phyloP scores from a whole-genome alignment of 1,140 invertebrate genomes.

The Anagrus nilaparvatae region DNA sequence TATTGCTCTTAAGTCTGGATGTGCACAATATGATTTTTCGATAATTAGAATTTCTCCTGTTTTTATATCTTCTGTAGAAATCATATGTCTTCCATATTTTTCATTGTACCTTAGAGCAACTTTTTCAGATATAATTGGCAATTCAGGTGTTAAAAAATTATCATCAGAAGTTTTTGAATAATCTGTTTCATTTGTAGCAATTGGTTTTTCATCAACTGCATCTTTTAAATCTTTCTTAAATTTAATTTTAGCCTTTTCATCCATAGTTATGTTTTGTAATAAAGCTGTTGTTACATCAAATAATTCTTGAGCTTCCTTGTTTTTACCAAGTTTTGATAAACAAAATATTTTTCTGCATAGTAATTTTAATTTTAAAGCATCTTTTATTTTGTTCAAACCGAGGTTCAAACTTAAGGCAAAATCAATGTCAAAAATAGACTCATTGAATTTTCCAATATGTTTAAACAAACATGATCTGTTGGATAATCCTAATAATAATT shows the following conservation, averaged over 20 bases:
- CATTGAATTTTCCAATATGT: constrained; percentile 48
- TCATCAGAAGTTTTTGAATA: background rate
- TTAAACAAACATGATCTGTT: constrained; percentile 62
- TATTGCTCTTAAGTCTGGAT: constrained; percentile 50
- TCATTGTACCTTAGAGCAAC: constrained; percentile 46
- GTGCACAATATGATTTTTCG: constrained; percentile 64
- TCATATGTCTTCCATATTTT: constrained; percentile 53
- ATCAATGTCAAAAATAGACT: constrained; percentile 45
- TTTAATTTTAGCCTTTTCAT: background rate
- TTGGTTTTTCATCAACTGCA: too few relatives aligned
- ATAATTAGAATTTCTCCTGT: constrained; percentile 71
- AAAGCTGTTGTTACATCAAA: background rate
- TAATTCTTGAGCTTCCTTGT: background rate
- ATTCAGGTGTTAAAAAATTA: constrained; percentile 32
- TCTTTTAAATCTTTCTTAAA: constrained; percentile 1
- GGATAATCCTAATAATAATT: constrained; percentile 50
- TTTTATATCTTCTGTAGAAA: constrained; percentile 51
- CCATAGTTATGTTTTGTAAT: background rate
- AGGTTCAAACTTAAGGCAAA: constrained; percentile 23
- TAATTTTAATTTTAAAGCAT: constrained; percentile 22
- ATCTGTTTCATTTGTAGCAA: too few relatives aligned
- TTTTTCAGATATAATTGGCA: constrained; percentile 48
- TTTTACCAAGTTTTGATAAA: constrained; percentile 7
- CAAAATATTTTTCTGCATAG: constrained; percentile 19
- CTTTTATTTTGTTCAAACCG: too few relatives aligned